Evolutionary conservation across 2,797 vertebrate genomes (phyloP), one percentile per base, ranked within the genome.

Genomic region (Sebastiscus tertius): DNA sequence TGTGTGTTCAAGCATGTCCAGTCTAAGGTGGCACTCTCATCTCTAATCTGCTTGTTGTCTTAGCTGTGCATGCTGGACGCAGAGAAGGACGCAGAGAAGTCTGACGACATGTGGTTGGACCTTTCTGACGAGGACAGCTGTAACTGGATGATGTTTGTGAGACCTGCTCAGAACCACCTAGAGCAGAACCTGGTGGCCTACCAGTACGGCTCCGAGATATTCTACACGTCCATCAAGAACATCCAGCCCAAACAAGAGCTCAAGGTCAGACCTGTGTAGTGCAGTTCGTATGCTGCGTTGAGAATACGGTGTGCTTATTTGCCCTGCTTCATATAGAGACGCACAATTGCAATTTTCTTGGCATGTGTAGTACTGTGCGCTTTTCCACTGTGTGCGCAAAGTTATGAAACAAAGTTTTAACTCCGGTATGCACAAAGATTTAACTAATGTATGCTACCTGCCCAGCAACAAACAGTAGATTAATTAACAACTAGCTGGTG

Each of bases 131-230:
- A 99, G 91, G 97, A 97, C 75, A 96, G 96, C 69, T 99, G 98
- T 89, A 99, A 99, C 93, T 99, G 99, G 99, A 97, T 98, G 97
- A 99, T 99, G 99, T 99, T 99, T 86, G 97, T 99, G n/a, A 96
- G 98, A 14, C 98, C 98, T 1, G 99, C 99, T 26, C 97, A 98
- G 93, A 99, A 99, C 85, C 98, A 99, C 83, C 88, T 99, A 88
- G 98, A 99, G 86, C 99, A 99, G 95, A 99, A 99, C 91, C 93
- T 99, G 88, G 98, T 99, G 64, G 99, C 98, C 0, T 99, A 99
- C 89, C 99, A 99, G 86, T 99, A 99, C 0, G 99, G 98, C 77
- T 96, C 98, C 0, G 97, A 99, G 9, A 98, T 99, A 81, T 99
- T 98, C 87, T 99, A 97, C 83, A 98, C 97, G 2, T 99, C 97